Base-by-base conservation (phyloP, 2,888 invertebrate genomes). In the Elmis aenea region DNA sequence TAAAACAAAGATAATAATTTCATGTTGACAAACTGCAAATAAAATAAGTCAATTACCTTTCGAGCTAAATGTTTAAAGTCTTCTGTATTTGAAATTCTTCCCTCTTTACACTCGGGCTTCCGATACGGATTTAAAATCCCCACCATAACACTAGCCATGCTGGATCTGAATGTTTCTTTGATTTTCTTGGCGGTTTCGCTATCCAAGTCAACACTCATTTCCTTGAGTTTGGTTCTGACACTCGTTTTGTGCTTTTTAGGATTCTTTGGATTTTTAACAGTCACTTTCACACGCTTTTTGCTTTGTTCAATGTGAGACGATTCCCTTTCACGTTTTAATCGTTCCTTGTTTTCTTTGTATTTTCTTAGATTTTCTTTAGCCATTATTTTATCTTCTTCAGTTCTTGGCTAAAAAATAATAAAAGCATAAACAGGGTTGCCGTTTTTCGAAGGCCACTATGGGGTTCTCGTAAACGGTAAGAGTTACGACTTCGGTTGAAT, bases 1-100 rank as follows among this genome's bases (percentile, higher is more conserved):
- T 32, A 74, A 66, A 43, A 51, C 34, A 50, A 44, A 42, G 34
- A 30, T 20, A 32, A 11, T 26, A 33, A 13, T 16, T 36, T 11
- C 10, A 36, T 36, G 33, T 25, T 26, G 29, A 30, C 16, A 16
- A 10, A 15, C 20, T 18, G n/a, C 9, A 13, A 8, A 33, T 4
- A 16, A 8, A 8, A n/a, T 20, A 25, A 10, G n/a, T 9, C n/a
- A 50, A 59, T 58, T 67, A 90, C 90, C 79, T 94, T 95, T 68
- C 92, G 77, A 2, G 94, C 93, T 34, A 95, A 74, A 70, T 93
- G 91, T 64, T 94, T 94, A 67, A 95, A 90, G 67, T 96, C 95
- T 25, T 92, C 89, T 0, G 87, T 91, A 58, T 79, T 85, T 2
- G 83, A 83, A 54, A 97, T 95, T 51, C 85, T 74, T 0, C 90